Evolutionary conservation across 2,888 invertebrate species (phyloP).

Genomic region (Germaria angustata): DNA sequence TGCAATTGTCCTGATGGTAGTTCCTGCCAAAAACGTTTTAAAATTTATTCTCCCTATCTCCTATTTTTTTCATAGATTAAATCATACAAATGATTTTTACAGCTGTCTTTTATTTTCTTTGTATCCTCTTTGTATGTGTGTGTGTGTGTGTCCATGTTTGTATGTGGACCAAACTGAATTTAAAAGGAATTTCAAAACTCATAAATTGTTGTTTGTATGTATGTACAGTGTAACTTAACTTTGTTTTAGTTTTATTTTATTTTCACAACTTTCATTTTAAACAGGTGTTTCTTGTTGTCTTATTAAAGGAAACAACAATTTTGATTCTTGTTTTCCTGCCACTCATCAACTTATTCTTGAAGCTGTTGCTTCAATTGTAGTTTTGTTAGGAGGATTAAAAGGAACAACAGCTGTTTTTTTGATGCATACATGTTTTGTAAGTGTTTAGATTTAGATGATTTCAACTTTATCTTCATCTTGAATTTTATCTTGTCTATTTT

Average conservation of each 20-base stretch:
- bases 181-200: neutral
- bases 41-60: neutral
- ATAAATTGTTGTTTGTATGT: neutral
- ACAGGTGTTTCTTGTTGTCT: constrained; percentile 36
- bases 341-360: neutral
- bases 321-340: neutral
- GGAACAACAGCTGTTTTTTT: constrained; percentile 28
- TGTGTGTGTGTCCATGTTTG: neutral
- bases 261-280: constrained; percentile 19
- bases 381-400: neutral
- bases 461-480: neutral
- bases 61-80: neutral
- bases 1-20: neutral
- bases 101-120: constrained; percentile 26
- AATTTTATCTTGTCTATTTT: neutral
- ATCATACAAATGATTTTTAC: constrained; percentile 17
- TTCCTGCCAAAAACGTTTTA: neutral
- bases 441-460: no score
- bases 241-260: neutral
- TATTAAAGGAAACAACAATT: neutral
- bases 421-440: neutral
- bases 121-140: neutral
- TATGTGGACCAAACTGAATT: neutral
- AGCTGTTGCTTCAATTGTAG: constrained; percentile 19
- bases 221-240: neutral